Evolutionary conservation across 2,797 vertebrate genomes (phyloP).

Genomic region (Schizopygopsis malacanthus): DNA sequence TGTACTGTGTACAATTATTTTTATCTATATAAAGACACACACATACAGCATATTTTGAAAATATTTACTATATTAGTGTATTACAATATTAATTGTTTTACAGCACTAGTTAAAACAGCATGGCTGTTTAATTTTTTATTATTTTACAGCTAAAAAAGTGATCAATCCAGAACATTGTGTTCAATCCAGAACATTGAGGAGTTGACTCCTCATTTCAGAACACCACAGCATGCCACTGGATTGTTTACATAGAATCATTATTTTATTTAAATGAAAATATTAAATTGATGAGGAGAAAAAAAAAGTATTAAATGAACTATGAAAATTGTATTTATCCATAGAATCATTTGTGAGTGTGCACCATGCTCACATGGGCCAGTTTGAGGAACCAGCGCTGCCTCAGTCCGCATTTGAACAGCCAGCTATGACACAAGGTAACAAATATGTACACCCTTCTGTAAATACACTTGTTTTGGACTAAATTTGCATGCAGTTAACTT

Average conservation of each 20-base stretch:
- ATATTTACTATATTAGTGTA: too few relatives aligned
- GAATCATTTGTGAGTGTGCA: constrained; percentile 90
- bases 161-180: neutral
- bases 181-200: neutral
- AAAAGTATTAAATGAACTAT: neutral
- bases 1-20: too few relatives aligned
- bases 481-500: neutral
- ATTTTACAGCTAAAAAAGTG: neutral
- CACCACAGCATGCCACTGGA: neutral
- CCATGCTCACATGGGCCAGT: constrained; percentile 88
- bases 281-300: neutral
- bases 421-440: constrained; percentile 88
- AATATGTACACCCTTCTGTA: neutral
- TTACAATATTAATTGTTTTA: too few relatives aligned
- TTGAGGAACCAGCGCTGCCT: constrained; percentile 84
- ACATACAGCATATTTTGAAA: too few relatives aligned
- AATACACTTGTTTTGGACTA: neutral
- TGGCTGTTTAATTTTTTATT: neutral
- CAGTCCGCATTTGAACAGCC: constrained; percentile 91
- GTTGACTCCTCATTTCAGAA: neutral
- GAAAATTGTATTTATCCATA: constrained; percentile 62
- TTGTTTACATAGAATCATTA: neutral
- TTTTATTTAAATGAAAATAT: neutral
- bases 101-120: neutral
- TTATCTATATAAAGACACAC: too few relatives aligned